Conservation (phyloP, 2,113 vertebrate genomes). For the Echinops telfairi region DNA sequence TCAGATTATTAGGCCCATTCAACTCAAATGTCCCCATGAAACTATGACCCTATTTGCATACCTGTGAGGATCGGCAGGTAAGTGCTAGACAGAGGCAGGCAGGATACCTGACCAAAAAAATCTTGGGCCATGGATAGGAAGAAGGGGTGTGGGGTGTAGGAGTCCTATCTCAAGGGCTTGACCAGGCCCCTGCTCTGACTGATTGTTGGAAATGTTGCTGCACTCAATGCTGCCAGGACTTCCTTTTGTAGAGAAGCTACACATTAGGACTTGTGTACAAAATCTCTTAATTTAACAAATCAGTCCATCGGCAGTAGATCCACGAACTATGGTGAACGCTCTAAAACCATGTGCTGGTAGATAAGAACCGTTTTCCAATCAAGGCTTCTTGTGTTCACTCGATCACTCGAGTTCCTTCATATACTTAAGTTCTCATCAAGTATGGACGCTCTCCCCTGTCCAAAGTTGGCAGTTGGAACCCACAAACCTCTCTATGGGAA, state of each 20-base stretch:
- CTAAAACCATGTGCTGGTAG: not conserved
- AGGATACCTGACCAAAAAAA: not conserved
- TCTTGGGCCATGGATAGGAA: not conserved
- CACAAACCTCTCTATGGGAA: not conserved
- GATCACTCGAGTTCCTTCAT: not conserved
- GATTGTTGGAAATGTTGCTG: not conserved
- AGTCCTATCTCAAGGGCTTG: not conserved
- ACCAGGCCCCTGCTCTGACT: not conserved
- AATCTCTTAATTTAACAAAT: slow-evolving; percentile 25
- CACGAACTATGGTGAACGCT: not conserved
- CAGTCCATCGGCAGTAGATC: not conserved
- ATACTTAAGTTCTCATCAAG: not conserved
- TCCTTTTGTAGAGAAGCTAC: not conserved
- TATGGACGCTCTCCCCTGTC: not conserved
- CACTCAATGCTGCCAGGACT: not conserved
- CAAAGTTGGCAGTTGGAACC: not conserved
- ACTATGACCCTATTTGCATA: not conserved
- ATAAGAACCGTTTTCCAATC: slow-evolving; percentile 6
- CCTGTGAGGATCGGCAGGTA: not conserved
- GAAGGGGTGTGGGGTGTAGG: not conserved
- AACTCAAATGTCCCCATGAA: no score
- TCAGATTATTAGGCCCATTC: no score
- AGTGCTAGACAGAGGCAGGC: not conserved
- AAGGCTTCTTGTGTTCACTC: not conserved
- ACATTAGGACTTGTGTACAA: not conserved